Evolutionary conservation across 1,140 invertebrate species (phyloP).

Genomic region (Pseudomyrmex cubaensis): DNA sequence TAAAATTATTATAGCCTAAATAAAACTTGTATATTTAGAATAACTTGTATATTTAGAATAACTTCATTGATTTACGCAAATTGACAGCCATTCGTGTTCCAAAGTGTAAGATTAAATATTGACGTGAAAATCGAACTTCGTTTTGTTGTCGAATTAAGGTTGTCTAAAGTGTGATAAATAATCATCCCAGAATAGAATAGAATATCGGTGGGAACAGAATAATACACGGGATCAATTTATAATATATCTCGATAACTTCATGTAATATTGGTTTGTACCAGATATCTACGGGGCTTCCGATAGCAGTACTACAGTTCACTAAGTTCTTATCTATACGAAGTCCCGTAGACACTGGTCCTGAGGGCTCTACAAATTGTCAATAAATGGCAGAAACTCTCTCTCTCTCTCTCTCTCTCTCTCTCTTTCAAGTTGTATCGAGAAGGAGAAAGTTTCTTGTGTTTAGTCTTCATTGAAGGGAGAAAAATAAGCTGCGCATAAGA

Average conservation of each 20-base stretch:
- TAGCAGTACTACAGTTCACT: constrained; percentile 37
- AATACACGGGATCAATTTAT: constrained; percentile 12
- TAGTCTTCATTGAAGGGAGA: constrained; percentile 2
- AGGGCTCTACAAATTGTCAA: constrained; percentile 55
- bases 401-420: too few species aligned
- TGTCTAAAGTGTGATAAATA: too few species aligned
- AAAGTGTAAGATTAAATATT: too few species aligned
- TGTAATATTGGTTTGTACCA: constrained; percentile 43
- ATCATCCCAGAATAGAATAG: too few species aligned
- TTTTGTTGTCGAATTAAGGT: too few species aligned
- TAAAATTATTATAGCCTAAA: too few species aligned
- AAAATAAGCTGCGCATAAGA: constrained; percentile 30
- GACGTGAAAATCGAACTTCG: too few species aligned
- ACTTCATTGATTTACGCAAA: too few species aligned
- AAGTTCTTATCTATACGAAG: constrained; percentile 45
- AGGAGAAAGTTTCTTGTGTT: constrained; percentile 45
- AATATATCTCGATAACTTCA: constrained; percentile 32
- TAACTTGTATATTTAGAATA: too few species aligned
- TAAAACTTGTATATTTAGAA: too few species aligned
- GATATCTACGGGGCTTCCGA: constrained; percentile 20
- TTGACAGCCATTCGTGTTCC: too few species aligned
- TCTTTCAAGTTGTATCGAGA: constrained; percentile 17
- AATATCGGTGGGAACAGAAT: background rate
- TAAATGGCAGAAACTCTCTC: constrained; percentile 40
- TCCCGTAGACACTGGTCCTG: constrained; percentile 25